Conservation (phyloP, 2,797 vertebrate genomes). For the Neosilurus hyrtlii region DNA sequence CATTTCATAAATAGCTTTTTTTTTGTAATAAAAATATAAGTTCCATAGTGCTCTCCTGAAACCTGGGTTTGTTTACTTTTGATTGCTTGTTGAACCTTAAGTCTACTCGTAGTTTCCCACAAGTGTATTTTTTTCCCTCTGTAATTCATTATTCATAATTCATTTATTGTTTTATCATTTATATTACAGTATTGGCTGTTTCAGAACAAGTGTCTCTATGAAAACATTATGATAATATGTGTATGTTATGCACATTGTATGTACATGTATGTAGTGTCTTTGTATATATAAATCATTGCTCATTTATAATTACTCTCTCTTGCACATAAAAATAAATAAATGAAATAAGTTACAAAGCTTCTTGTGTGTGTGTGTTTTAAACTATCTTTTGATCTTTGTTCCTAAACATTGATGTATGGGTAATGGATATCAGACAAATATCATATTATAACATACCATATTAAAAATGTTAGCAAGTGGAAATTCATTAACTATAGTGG, state of each 20-base stretch:
- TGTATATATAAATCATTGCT: neutral
- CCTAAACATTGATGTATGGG: too few species aligned
- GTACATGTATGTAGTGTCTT: neutral
- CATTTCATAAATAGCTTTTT: neutral
- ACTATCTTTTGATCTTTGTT: neutral
- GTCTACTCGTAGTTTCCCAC: neutral
- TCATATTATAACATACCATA: neutral
- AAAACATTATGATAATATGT: neutral
- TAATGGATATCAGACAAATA: neutral
- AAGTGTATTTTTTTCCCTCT: too few species aligned
- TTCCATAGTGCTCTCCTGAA: neutral
- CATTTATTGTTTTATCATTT: neutral
- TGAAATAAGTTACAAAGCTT: neutral
- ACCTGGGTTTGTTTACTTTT: neutral
- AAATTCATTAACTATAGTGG: neutral
- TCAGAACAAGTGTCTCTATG: neutral
- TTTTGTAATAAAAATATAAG: neutral
- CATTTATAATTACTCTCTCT: neutral
- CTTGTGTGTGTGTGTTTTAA: neutral
- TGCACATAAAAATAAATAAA: conserved; percentile 18
- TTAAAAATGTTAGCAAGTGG: neutral
- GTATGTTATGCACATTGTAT: neutral
- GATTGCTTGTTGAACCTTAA: neutral
- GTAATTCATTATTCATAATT: neutral
- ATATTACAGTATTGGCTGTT: neutral